A percentile compares a stretch with the other conserved stretches of the same genome.
Conservation (phyloP, 2,888 invertebrate species). For the Geotrupes spiniger region DNA sequence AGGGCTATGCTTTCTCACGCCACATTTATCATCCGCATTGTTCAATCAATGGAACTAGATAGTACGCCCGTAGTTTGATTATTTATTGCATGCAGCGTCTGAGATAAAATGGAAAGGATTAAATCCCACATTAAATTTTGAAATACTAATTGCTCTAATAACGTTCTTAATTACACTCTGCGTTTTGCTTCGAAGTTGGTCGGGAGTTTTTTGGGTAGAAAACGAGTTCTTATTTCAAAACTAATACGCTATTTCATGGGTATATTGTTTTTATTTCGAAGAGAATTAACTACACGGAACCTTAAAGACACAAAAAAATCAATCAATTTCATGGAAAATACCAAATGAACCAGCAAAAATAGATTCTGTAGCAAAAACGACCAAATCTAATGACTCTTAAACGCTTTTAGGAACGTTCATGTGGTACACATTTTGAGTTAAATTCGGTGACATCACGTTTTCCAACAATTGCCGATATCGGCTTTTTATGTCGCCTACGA, state of each 20-base stretch:
- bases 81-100: not conserved
- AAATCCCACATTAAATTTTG: no score
- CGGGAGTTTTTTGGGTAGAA: no score
- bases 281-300: conserved; percentile 15
- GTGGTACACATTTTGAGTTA: not conserved
- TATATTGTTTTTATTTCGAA: conserved; percentile 14
- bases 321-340: conserved; percentile 2
- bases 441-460: not conserved
- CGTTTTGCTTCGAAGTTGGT: no score
- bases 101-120: not conserved
- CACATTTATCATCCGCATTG: conserved; percentile 18
- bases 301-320: conserved; percentile 9
- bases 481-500: no score
- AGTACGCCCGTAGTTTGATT: conserved; percentile 1
- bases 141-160: no score
- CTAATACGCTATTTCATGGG: conserved; percentile 19
- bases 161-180: no score
- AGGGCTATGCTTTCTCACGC: conserved; percentile 24
- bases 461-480: no score
- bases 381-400: conserved; percentile 1
- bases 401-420: conserved; percentile 4
- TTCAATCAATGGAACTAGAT: conserved; percentile 6
- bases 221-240: not conserved
- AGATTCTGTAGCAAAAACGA: not conserved
- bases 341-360: conserved; percentile 2